Evolutionary conservation across 2,113 vertebrate species (phyloP), one percentile per base, ranked within the genome.

Genomic region (Scophthalmus maximus): DNA sequence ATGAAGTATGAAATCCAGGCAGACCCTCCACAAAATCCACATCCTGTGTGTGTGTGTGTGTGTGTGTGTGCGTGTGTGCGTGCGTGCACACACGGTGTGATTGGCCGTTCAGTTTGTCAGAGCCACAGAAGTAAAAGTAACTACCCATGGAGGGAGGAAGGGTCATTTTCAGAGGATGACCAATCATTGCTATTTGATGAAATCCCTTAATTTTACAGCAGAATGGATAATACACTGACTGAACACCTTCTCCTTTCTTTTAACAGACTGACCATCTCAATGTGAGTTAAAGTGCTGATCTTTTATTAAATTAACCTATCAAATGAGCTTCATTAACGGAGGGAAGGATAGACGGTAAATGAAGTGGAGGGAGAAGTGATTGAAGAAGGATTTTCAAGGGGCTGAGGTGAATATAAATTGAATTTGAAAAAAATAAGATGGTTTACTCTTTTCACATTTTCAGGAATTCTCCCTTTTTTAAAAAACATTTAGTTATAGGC

Each of bases 221-320:
- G 36, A 46, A 62, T 67, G 70, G 44, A 84, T 79, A 62, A 78
- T 34, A 63, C 73, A 74, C 20, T 73, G 61, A 23, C 52, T 79
- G 60, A 66, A 77, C 79, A 79, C 59, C 56, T 70, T 72, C 68
- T 66, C 58, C 34, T 46, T 60, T 46, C 58, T 47, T 27, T 30
- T 69, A 76, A 73, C 62, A 30, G 71, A 76, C 82, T 57, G 75
- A 74, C 76, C 69, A 59, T 63, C 76, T 67, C 75, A 68, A 74
- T 53, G 27, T 50, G 73, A 75, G 76, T 4, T 1, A 79, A 85
- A 87, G 86, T 74, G 78, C 82, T 85, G 81, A 87, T 66, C 70
- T 61, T 79, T 83, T 76, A 84, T 81, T 82, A 81, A 84, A 84
- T 87, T 70, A 81, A 84, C 70, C 86, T 72, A 62, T 86, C 79